phyloP scores from a whole-genome alignment of 2,113 vertebrate species.

The Ophthalmolycus amberensis region DNA sequence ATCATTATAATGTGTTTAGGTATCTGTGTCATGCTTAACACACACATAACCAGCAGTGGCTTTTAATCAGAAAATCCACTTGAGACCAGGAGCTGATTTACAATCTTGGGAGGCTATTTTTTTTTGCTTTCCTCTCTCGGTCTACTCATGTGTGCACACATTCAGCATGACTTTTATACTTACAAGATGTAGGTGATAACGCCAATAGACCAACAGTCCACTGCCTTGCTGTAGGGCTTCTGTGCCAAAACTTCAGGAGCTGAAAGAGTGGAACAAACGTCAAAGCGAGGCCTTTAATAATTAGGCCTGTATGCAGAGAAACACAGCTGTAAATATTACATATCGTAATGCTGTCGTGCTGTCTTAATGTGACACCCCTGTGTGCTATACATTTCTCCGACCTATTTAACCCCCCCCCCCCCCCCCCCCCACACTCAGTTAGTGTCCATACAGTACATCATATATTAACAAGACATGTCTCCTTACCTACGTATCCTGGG shows the following conservation, averaged over 20 bases:
- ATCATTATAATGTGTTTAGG: background rate
- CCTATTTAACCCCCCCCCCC: background rate
- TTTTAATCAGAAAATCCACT: conserved; percentile 40
- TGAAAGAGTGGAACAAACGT: conserved; percentile 59
- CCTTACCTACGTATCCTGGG: conserved; percentile 94
- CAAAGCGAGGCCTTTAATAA: background rate
- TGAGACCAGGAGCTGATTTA: conserved; percentile 1
- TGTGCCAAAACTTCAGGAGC: conserved; percentile 96
- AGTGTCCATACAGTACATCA: background rate
- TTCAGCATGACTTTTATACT: conserved; percentile 71
- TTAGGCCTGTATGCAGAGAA: background rate
- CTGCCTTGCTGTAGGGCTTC: conserved; percentile 97
- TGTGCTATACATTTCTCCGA: background rate
- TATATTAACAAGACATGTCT: background rate
- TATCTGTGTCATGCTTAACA: conserved; percentile 10
- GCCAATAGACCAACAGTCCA: conserved; percentile 99
- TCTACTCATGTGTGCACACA: background rate
- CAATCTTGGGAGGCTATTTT: background rate
- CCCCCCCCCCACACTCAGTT: no score
- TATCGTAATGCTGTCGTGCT: background rate
- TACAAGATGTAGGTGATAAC: conserved; percentile 98
- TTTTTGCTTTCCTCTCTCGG: background rate
- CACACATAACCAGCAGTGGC: background rate
- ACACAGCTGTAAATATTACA: background rate
- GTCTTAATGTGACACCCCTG: background rate